Base-by-base conservation (phyloP, 2,113 vertebrate genomes). In the Cyprinus carpio region DNA sequence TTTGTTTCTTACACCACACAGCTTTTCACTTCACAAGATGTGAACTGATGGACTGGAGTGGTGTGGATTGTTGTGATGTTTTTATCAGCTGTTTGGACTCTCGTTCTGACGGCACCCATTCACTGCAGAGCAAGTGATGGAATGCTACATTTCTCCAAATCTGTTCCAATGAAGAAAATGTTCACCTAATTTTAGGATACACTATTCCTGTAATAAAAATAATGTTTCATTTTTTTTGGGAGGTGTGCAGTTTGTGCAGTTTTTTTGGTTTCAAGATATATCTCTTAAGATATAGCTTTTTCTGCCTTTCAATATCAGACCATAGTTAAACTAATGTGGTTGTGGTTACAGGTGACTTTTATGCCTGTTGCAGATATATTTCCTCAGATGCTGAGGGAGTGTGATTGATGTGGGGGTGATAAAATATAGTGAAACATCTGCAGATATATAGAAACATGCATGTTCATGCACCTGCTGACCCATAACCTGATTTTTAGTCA, bases 401-500 rank as follows among this genome's bases (percentile, higher is more conserved):
- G 40, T 65, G 34, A 65, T 34, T 69, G 79, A 67, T 81, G 62
- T 81, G 40, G 40, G 40, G 43, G 9, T 18, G 43, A 54, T 76
- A 29, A 54, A 54, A 71, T 74, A 74, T n/a, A 27, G 46, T 25
- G 31, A 74, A 75, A 74, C 83, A 82, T 79, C 72, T 60, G 81
- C 56, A 82, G 40, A 79, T 51, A 79, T 51, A 85, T 15, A 76
- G 18, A 54, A 69, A 74, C 77, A 82, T 46, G 62, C 51, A 81
- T 83, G 81, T 54, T 72, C 74, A 83, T 60, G 67, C 86, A 89
- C 93, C 93, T 95, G 93, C 90, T 88, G 65, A 89, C 82, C 89
- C 87, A 91, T 93, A 94, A 93, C 91, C 90, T 90, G 89, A 89
- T 90, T 92, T 93, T 90, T 89, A 86, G 87, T 90, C 89, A 91